Evolutionary conservation across 2,797 vertebrate genomes (phyloP), one percentile per base, ranked within the genome.

Genomic region (Mycteria americana): DNA sequence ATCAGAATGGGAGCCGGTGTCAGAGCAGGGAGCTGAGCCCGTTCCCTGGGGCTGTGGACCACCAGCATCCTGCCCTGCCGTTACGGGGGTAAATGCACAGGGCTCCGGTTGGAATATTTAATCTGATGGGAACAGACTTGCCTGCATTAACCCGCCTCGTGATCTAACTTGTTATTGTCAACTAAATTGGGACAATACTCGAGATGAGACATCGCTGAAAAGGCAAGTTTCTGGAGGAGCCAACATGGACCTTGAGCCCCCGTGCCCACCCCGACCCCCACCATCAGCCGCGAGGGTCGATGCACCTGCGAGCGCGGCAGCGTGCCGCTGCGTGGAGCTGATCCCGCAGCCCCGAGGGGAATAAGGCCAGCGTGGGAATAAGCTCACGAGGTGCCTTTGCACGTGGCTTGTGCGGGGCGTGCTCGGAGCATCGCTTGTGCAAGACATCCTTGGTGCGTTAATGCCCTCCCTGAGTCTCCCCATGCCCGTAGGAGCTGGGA

Each of bases 221-320:
- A 80, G 63, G 76, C 46, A 60, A 67, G 17, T 15, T 85, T 21
- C 37, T 1, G 7, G 37, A 73, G 72, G 23, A 77, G 68, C 60
- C 3, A 9, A 45, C 0, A 3, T 13, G 74, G 16, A 9, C 41
- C 73, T 80, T 2, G 6, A 65, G 51, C 23, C 72, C 35, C 53
- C 3, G 8, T 0, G 4, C 18, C 43, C 33, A 11, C 15, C 46
- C 13, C 4, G 4, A 39, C 70, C 7, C 74, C 39, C 35, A 19
- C 8, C 43, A 3, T 24, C 4, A 2, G n/a, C 51, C 5, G 0
- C 0, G 0, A 45, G 39, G 51, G 7, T 25, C 1, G 7, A 1
- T 7, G 35, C 7, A 14, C 22, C 21, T 7, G 0, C 0, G 8
- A 39, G 17, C 0, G 1, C 0, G 0, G 22, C 1, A 9, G 31